phyloP scores from a whole-genome alignment of 2,797 vertebrate genomes.

The Oophaga sylvatica region DNA sequence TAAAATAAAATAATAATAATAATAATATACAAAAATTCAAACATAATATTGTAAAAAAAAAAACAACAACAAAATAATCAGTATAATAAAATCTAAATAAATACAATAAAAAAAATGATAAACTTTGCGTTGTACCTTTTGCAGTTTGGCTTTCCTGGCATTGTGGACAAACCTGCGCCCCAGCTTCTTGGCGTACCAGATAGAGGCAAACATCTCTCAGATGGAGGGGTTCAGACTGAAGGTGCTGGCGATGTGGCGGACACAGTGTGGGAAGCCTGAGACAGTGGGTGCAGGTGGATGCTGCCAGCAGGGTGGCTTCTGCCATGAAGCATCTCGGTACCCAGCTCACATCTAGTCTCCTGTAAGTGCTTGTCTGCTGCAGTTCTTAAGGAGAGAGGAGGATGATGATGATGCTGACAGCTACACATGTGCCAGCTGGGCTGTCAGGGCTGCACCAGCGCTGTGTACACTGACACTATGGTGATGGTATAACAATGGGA shows the following conservation, averaged over 20 bases:
- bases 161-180: constrained; percentile 94
- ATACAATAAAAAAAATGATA: neutral
- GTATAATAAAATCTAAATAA: neutral
- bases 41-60: neutral
- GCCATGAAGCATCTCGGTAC: constrained; percentile 74
- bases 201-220: constrained; percentile 90
- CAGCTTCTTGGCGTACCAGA: constrained; percentile 98
- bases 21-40: neutral
- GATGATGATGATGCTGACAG: constrained; percentile 47
- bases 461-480: constrained; percentile 50
- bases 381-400: constrained; percentile 73
- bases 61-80: neutral
- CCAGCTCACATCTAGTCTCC: constrained; percentile 76
- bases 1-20: neutral
- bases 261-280: constrained; percentile 65
- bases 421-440: constrained; percentile 73
- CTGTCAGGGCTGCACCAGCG: constrained; percentile 67
- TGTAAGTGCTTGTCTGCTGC: constrained; percentile 78
- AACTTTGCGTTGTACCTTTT: constrained; percentile 80
- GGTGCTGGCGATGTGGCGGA: constrained; percentile 67
- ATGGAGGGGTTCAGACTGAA: constrained; percentile 67
- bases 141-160: constrained; percentile 90
- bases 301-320: constrained; percentile 74
- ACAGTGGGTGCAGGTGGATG: constrained; percentile 78
- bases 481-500: neutral